Base-by-base conservation (phyloP, 64 coral and sea anemone genomes). In the Astreopora myriophthalma region DNA sequence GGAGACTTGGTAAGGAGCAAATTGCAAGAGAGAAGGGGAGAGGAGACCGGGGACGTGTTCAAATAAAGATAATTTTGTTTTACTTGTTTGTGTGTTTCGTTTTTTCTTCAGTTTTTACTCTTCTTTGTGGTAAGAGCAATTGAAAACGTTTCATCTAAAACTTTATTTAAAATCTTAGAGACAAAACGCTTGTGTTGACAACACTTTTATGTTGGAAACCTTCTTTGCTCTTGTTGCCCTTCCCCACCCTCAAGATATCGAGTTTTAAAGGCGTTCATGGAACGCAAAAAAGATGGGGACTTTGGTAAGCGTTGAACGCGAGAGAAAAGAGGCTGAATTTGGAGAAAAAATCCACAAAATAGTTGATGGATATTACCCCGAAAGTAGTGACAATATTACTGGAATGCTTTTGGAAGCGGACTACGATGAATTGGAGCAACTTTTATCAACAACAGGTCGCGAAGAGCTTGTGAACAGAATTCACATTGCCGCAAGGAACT, bases 391-490 rank as follows among this genome's bases (percentile, higher is more conserved):
- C 3, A 85, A 85, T 25, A 85, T 92, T 51, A 92, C 90, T 3
- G 90, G 90, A 42, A 92, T 92, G 90, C 68, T 92, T 19, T 69
- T 92, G 16, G 90, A 92, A 34, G 69, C n/a, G 25, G 80, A 85
- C 6, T 25, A 76, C 9, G 17, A 85, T 38, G 90, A 85, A 48
- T n/a, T 92, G 3, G 32, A 62, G 28, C 52, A 49, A 75, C 49
- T 92, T 9, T 34, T 92, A 11, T 37, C 52, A 17, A 57, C 28
- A 57, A 38, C 46, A 85, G 39, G 71, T 69, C 79, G 28, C 3
- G 57, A 85, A 62, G 71, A 85, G 39, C 71, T 92, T 8, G 9
- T 64, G n/a, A 33, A 34, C 11, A 85, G 70, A 60, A 92, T 92
- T 64, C 42, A 85, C 9, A 11, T 8, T 32, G 90, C 90, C 24